Evolutionary conservation across 2,113 vertebrate genomes (phyloP).

Genomic region (Rhabdomys dilectus): DNA sequence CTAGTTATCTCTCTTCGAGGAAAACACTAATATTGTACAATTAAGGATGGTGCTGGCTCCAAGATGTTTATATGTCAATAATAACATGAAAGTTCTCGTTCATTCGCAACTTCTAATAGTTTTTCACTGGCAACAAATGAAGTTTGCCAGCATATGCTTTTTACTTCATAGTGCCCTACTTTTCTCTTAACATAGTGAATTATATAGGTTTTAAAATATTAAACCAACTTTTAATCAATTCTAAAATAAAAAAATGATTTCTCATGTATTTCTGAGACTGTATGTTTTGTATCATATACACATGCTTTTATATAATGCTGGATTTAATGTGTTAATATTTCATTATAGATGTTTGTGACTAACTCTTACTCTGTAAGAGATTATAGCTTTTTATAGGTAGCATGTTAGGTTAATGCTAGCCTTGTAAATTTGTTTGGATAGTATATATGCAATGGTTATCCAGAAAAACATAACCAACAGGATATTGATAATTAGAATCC

Average conservation of each 20-base stretch:
- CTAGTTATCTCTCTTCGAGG: not conserved
- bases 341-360: not conserved
- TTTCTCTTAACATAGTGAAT: not conserved
- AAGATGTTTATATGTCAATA: not conserved
- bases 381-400: not conserved
- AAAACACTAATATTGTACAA: not conserved
- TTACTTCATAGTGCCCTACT: not conserved
- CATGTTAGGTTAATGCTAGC: not conserved
- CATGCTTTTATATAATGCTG: not conserved
- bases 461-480: not conserved
- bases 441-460: not conserved
- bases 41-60: not conserved
- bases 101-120: not conserved
- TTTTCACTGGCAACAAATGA: not conserved
- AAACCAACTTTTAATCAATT: not conserved
- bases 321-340: not conserved
- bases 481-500: not conserved
- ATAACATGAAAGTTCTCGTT: not conserved
- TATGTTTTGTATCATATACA: not conserved
- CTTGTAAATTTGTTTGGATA: not conserved
- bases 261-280: not conserved
- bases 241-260: not conserved
- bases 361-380: not conserved
- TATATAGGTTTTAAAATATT: not conserved
- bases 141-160: not conserved